Conservation (phyloP, 2,888 invertebrate genomes). For the Zeuzera pyrina region DNA sequence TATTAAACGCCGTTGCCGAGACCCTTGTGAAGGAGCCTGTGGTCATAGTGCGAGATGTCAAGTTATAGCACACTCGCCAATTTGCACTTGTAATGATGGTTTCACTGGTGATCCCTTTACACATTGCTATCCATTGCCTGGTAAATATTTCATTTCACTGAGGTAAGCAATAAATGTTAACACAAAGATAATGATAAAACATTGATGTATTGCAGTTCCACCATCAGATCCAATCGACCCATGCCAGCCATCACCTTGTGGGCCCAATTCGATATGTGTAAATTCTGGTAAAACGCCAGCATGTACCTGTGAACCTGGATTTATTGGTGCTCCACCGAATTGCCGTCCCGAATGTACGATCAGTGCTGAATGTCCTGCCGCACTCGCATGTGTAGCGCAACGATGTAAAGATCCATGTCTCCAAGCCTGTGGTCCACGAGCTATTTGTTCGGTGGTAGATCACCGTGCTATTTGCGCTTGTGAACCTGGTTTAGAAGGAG, state of each 20-base stretch:
- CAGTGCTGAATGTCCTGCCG: conserved; percentile 78
- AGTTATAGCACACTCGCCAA: conserved; percentile 82
- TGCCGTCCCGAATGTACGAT: conserved; percentile 80
- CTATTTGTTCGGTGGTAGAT: conserved; percentile 74
- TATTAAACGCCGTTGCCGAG: conserved; percentile 79
- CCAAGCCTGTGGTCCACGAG: conserved; percentile 75
- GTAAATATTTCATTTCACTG: conserved; percentile 37
- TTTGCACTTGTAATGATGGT: conserved; percentile 79
- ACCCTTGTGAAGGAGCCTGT: conserved; percentile 84
- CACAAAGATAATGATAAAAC: too few species aligned
- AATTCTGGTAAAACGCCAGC: conserved; percentile 74
- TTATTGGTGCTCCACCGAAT: conserved; percentile 77
- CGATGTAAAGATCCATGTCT: conserved; percentile 78
- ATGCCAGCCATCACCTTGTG: conserved; percentile 80
- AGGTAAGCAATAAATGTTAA: too few species aligned
- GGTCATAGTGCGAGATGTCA: conserved; percentile 80
- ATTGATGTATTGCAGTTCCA: conserved; percentile 26
- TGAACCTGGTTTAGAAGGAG: conserved; percentile 73
- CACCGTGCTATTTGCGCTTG: conserved; percentile 79
- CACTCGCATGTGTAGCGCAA: conserved; percentile 75
- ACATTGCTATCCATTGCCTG: conserved; percentile 73
- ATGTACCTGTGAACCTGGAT: conserved; percentile 75
- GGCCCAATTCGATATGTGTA: conserved; percentile 76
- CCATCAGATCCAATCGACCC: conserved; percentile 54
- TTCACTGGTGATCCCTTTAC: conserved; percentile 82